Percentiles rank a stretch among this genome's conserved stretches.
phyloP scores from a whole-genome alignment of 2,797 vertebrate genomes.

The Coreius guichenoti region DNA sequence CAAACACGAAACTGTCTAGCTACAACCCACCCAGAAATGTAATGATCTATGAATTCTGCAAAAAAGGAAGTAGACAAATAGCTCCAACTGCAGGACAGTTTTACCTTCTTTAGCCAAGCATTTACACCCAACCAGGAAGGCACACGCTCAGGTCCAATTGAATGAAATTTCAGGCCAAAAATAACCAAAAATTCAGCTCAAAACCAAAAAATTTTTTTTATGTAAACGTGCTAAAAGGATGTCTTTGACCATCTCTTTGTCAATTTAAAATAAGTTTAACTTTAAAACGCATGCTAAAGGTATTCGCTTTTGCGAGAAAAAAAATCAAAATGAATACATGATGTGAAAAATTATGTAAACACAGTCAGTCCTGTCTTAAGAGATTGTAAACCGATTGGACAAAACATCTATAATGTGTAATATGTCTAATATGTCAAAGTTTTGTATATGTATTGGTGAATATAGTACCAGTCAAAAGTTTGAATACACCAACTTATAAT shows the following conservation, averaged over 20 bases:
- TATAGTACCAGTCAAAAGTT: neutral
- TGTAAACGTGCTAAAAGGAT: no score
- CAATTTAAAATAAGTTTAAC: no score
- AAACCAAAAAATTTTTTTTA: no score
- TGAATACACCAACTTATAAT: neutral
- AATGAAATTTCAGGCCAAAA: constrained; percentile 20
- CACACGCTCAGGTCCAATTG: constrained; percentile 29
- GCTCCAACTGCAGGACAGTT: constrained; percentile 8
- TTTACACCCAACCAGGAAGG: constrained; percentile 34
- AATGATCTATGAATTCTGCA: constrained; percentile 17
- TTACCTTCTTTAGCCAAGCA: constrained; percentile 26
- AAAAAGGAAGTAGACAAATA: constrained; percentile 15
- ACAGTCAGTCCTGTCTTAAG: no score
- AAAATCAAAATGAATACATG: no score
- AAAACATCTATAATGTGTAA: no score
- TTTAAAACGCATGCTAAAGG: no score
- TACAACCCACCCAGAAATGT: neutral
- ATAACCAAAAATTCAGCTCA: constrained; percentile 21
- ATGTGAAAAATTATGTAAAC: no score
- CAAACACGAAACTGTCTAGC: neutral
- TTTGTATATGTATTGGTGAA: neutral
- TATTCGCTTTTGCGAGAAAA: no score
- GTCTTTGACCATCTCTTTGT: no score
- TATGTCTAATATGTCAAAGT: no score
- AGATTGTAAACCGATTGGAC: no score